Percentiles rank a stretch among this genome's conserved stretches.
These are phyloP conservation scores for Amphipoea oculea DNA, from an alignment of 2,888 invertebrate genomes.

Conservation along the genomic window DNA sequence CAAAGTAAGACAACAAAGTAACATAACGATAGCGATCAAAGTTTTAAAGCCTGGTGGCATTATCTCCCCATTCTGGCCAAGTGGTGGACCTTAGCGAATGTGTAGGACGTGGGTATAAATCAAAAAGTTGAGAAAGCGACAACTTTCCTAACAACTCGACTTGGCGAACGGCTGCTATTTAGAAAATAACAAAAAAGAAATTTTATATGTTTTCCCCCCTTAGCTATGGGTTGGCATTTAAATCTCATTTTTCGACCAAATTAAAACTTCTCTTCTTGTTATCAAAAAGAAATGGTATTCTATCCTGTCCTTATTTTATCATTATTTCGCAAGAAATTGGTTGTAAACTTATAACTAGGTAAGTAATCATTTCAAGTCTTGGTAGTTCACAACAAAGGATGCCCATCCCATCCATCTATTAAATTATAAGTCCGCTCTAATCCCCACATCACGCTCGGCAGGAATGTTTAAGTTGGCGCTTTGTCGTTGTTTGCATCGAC, in stretches of 20 bases:
- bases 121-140: slow-evolving; percentile 79
- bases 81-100: slow-evolving; percentile 74
- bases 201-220: slow-evolving; percentile 47
- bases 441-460: slow-evolving; percentile 46
- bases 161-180: slow-evolving; percentile 75
- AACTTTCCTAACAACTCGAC: slow-evolving; percentile 73
- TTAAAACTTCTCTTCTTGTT: slow-evolving; percentile 22
- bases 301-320: slow-evolving; percentile 9
- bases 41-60: slow-evolving; percentile 69
- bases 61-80: slow-evolving; percentile 76
- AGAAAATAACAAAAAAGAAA: slow-evolving; percentile 60
- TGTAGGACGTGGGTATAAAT: slow-evolving; percentile 75
- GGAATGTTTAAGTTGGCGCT: slow-evolving; percentile 65
- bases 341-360: slow-evolving; percentile 35
- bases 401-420: slow-evolving; percentile 37
- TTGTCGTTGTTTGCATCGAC: slow-evolving; percentile 65
- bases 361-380: slow-evolving; percentile 25
- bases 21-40: slow-evolving; percentile 67
- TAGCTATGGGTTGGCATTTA: slow-evolving; percentile 58
- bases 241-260: slow-evolving; percentile 43
- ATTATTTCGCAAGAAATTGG: slow-evolving; percentile 27
- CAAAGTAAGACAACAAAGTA: slow-evolving; percentile 46
- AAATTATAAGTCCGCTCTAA: slow-evolving; percentile 60
- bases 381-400: slow-evolving; percentile 40
- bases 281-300: slow-evolving; percentile 13